phyloP scores from a whole-genome alignment of 2,797 vertebrate species.

The Halcyon badia region DNA sequence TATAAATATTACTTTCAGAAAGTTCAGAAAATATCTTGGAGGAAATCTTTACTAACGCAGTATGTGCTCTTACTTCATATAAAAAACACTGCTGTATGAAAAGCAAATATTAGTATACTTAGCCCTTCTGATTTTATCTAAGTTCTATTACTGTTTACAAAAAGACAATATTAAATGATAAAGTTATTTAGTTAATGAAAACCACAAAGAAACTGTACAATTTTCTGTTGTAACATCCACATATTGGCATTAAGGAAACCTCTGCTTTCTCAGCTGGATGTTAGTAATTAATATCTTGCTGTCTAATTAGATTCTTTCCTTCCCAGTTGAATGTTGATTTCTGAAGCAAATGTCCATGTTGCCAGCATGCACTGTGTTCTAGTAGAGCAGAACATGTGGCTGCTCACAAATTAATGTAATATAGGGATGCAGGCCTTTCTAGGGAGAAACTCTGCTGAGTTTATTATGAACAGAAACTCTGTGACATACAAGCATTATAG shows the following conservation, averaged over 20 bases:
- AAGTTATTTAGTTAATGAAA: neutral
- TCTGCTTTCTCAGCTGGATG: slow-evolving; percentile 15
- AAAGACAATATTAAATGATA: neutral
- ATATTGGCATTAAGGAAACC: neutral
- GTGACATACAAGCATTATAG: neutral
- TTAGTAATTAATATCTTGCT: slow-evolving; percentile 56
- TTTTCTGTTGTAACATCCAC: neutral
- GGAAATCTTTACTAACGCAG: neutral
- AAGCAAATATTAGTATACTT: neutral
- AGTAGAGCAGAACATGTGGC: slow-evolving; percentile 2
- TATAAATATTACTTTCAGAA: neutral
- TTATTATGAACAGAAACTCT: neutral
- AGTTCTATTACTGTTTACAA: neutral
- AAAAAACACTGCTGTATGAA: neutral
- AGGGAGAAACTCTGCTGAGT: neutral
- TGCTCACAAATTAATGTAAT: slow-evolving; percentile 33
- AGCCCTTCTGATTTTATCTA: neutral
- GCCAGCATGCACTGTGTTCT: slow-evolving; percentile 3
- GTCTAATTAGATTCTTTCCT: slow-evolving; percentile 40
- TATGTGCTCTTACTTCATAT: neutral
- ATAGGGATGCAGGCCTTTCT: neutral
- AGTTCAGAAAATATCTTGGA: neutral
- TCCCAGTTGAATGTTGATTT: slow-evolving; percentile 41
- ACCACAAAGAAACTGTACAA: neutral
- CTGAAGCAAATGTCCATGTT: slow-evolving; percentile 18